Evolutionary conservation across 1,140 invertebrate genomes (phyloP).

Genomic region (Zaprionus tsacasi): DNA sequence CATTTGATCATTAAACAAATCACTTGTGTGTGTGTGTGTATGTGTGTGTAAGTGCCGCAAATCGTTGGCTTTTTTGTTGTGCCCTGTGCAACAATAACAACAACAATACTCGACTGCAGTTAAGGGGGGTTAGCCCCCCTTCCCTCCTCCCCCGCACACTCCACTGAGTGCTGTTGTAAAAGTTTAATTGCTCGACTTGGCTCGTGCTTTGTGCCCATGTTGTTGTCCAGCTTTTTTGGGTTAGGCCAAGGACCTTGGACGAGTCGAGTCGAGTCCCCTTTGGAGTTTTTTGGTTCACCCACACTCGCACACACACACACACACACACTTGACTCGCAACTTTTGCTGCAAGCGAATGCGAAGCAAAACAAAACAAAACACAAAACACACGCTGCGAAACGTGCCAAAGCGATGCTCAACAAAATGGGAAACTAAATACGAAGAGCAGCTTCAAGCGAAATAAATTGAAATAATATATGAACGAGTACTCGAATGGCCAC

Average conservation of each 20-base stretch:
- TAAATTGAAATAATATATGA: slow-evolving; percentile 36
- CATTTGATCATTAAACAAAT: slow-evolving; percentile 20
- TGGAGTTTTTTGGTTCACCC: neutral
- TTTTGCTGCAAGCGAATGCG: slow-evolving; percentile 26
- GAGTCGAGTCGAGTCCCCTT: neutral
- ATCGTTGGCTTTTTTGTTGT: slow-evolving; percentile 48
- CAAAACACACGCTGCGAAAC: slow-evolving; percentile 49
- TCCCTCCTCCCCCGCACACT: neutral
- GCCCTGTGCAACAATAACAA: slow-evolving; percentile 26
- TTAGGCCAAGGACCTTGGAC: slow-evolving; percentile 15
- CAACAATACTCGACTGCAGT: slow-evolving; percentile 7
- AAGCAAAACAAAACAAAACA: slow-evolving; percentile 41
- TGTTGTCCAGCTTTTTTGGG: slow-evolving; percentile 16
- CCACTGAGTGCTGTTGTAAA: slow-evolving; percentile 42
- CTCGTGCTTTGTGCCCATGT: slow-evolving; percentile 25
- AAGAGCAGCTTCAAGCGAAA: slow-evolving; percentile 23
- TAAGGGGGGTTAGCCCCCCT: no score
- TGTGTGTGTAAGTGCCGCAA: slow-evolving; percentile 34
- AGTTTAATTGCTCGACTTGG: slow-evolving; percentile 72
- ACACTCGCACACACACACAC: neutral
- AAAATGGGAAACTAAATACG: slow-evolving; percentile 23
- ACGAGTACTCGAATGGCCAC: slow-evolving; percentile 9
- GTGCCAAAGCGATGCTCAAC: slow-evolving; percentile 21
- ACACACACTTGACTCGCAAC: slow-evolving; percentile 51
- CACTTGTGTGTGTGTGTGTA: slow-evolving; percentile 16